A percentile compares a stretch with the other conserved stretches of the same genome.
Conservation (phyloP, 2,888 invertebrate genomes). For the Trilocha varians region DNA sequence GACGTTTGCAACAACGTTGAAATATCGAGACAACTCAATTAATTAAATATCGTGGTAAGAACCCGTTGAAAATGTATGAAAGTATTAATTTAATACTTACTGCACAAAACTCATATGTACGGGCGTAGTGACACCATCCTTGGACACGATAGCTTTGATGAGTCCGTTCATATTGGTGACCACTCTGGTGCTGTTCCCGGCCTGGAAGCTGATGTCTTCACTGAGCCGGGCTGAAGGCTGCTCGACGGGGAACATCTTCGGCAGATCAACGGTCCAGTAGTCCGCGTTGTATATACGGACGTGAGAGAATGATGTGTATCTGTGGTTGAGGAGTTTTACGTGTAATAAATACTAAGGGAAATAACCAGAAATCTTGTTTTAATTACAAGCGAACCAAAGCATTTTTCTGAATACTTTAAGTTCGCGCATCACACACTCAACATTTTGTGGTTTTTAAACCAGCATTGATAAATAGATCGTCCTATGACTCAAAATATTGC, state of each 20-base stretch:
- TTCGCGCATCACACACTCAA: no score
- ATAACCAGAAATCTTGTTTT: no score
- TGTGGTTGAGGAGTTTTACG: conserved; percentile 11
- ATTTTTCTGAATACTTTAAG: no score
- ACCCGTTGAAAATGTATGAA: no score
- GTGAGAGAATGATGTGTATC: conserved; percentile 68
- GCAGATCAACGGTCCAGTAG: conserved; percentile 55
- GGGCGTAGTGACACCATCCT: conserved; percentile 50
- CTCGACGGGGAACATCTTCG: conserved; percentile 56
- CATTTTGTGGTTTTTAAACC: no score
- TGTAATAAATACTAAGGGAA: no score
- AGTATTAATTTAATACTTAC: conserved; percentile 71
- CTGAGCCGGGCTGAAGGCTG: conserved; percentile 38
- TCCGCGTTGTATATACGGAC: conserved; percentile 71
- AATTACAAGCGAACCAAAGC: no score
- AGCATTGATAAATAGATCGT: no score
- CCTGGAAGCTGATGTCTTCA: conserved; percentile 45
- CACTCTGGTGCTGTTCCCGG: conserved; percentile 55
- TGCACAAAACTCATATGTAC: conserved; percentile 85
- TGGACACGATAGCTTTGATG: conserved; percentile 77
- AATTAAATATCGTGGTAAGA: no score
- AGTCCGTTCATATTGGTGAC: conserved; percentile 80
- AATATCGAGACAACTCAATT: no score
- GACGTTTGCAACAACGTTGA: no score
- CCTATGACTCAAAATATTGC: no score